These are phyloP conservation scores for Conus ventricosus DNA, from an alignment of 1,140 invertebrate species.

Conservation along the genomic window DNA sequence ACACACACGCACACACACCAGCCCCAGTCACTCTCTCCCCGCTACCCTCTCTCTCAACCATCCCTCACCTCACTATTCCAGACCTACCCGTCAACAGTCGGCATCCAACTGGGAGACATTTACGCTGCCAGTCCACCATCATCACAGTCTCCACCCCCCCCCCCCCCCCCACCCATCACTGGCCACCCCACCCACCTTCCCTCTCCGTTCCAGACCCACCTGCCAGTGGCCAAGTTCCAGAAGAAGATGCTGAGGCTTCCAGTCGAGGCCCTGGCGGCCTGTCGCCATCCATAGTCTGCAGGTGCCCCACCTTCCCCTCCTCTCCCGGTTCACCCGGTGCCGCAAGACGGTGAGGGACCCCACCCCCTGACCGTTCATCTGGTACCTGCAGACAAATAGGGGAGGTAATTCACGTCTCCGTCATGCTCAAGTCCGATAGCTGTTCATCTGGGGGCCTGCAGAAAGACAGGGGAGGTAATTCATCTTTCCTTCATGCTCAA, in stretches of 20 bases:
- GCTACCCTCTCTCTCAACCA: no score
- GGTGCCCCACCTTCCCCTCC: background rate
- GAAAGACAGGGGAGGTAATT: background rate
- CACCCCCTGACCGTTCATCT: background rate
- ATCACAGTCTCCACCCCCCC: background rate
- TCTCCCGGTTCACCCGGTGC: background rate
- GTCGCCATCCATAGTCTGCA: background rate
- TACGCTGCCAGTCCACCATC: no score
- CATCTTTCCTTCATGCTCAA: background rate
- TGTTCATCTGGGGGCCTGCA: background rate
- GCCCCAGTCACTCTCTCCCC: no score
- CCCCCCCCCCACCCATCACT: background rate
- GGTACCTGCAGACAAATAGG: background rate
- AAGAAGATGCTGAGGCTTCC: no score
- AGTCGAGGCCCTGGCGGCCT: background rate
- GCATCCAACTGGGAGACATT: no score
- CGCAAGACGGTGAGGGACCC: background rate
- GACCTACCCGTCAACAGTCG: no score
- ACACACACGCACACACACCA: no score
- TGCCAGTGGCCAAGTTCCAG: no score
- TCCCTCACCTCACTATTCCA: no score
- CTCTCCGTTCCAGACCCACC: background rate
- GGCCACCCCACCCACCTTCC: background rate
- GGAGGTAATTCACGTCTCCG: background rate
- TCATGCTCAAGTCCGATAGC: no score